phyloP scores from a whole-genome alignment of 2,797 vertebrate species.

The Darevskia nairensis region DNA sequence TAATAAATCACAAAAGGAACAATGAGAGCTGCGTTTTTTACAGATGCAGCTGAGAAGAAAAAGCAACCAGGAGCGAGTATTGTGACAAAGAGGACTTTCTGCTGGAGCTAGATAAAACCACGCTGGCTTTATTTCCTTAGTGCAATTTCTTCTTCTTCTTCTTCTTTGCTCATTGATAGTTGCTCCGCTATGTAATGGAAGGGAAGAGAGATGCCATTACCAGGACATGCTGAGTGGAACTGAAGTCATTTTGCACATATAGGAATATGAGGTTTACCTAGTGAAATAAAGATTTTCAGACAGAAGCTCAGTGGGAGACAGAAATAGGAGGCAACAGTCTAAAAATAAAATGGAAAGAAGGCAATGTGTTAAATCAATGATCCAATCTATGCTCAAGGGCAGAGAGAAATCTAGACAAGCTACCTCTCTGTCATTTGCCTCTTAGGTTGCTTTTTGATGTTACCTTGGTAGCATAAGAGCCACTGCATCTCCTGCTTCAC shows the following conservation, averaged over 20 bases:
- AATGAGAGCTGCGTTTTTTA: constrained; percentile 21
- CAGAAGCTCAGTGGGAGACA: background rate
- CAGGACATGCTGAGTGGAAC: background rate
- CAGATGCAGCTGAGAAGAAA: background rate
- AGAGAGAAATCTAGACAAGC: background rate
- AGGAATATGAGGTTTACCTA: constrained; percentile 33
- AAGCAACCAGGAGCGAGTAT: constrained; percentile 16
- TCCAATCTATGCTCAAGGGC: background rate
- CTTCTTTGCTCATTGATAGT: constrained; percentile 41
- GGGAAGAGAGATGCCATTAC: constrained; percentile 35
- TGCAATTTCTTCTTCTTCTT: background rate
- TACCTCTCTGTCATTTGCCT: background rate
- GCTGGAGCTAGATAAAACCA: constrained; percentile 50
- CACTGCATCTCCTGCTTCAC: background rate
- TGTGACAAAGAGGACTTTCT: background rate
- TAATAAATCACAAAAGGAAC: constrained; percentile 19
- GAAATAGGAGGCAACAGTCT: constrained; percentile 14
- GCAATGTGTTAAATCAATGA: constrained; percentile 17
- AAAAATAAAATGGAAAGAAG: constrained; percentile 19
- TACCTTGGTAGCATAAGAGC: background rate
- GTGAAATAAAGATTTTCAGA: constrained; percentile 37
- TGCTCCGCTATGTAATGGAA: constrained; percentile 24
- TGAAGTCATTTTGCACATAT: constrained; percentile 36
- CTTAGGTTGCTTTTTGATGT: background rate
- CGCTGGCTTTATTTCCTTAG: constrained; percentile 46